Base-by-base conservation (phyloP, 1,140 invertebrate species). In the Rhopalosiphum maidis region DNA sequence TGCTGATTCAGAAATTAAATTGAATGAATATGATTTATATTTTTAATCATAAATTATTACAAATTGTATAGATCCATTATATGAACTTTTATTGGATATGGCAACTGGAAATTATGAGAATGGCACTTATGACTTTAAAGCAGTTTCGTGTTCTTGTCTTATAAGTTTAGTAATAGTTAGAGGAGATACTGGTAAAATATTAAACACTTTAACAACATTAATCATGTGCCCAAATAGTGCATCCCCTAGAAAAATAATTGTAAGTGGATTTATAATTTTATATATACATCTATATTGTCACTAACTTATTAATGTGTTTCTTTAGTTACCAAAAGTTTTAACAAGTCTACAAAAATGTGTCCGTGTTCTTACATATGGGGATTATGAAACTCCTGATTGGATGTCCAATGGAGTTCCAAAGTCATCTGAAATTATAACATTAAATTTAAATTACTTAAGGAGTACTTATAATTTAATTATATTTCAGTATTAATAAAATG, bases 171-270 rank as follows among this genome's bases (percentile, higher is more conserved):
- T 98, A 48, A 97, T 99, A n/a, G 98, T 98, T 2, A 96, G 98
- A 93, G 98, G 98, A 4, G 98, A 99, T 95, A 98, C 98, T n/a
- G 98, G 98, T 54, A 98, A 98, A 95, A 97, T 98, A 94, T 96
- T 99, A 0, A 97, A 97, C 95, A 98, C 99, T 30, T 96, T 98
- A 54, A 97, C 98, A 35, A 97, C 98, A 51, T 96, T 99, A 94
- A 96, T 99, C 25, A 99, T 99, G 98, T 98, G 97, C 94, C 96
- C 97, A 18, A 96, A 97, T 94, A 96, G 96, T 87, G 95, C 98
- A 60, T 96, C 97, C 46, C 95, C 97, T 91, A 98, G 98, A 96
- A 97, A 97, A 95, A 97, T 98, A 92, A 96, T 97, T 96, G 97
- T 98, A 95, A 95, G 94, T 94, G 51, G 54, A 43, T 83, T 93